A percentile compares a stretch with the other conserved stretches of the same genome.
Evolutionary conservation across 2,888 invertebrate species (phyloP).

Genomic region (Therioaphis trifolii): DNA sequence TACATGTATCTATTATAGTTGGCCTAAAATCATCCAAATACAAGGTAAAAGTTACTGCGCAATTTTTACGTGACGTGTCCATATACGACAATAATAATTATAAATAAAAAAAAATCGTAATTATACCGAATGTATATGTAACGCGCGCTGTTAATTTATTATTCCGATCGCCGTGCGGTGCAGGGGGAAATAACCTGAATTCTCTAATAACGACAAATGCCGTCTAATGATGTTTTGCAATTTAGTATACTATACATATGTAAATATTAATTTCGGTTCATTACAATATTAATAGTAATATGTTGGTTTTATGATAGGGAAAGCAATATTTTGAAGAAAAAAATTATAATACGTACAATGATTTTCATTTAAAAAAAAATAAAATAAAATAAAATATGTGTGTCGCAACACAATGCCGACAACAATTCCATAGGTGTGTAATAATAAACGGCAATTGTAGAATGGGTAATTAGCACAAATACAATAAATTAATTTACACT

Average conservation of each 20-base stretch:
- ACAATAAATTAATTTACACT: slow-evolving; percentile 61
- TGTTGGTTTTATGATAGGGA: slow-evolving; percentile 34
- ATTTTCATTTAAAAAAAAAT: slow-evolving; percentile 54
- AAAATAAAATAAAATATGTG: slow-evolving; percentile 28
- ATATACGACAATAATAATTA: slow-evolving; percentile 30
- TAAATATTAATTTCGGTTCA: slow-evolving; percentile 60
- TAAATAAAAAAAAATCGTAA: slow-evolving; percentile 53
- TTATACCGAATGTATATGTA: slow-evolving; percentile 42
- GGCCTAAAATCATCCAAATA: too few species aligned
- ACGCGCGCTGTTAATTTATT: slow-evolving; percentile 45
- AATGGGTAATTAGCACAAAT: slow-evolving; percentile 59
- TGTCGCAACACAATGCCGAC: slow-evolving; percentile 30
- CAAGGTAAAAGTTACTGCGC: too few species aligned
- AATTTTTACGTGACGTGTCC: background rate
- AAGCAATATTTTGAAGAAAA: slow-evolving; percentile 39
- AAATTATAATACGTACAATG: slow-evolving; percentile 57
- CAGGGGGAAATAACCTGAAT: background rate
- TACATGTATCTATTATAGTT: too few species aligned
- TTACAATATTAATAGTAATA: slow-evolving; percentile 55
- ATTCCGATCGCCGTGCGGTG: slow-evolving; percentile 23
- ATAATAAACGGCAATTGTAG: slow-evolving; percentile 59
- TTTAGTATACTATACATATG: slow-evolving; percentile 56
- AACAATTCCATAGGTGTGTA: slow-evolving; percentile 47
- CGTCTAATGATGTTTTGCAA: slow-evolving; percentile 59
- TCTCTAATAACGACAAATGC: slow-evolving; percentile 53